phyloP scores from a whole-genome alignment of 2,113 vertebrate species.

The Myotis lucifugus region DNA sequence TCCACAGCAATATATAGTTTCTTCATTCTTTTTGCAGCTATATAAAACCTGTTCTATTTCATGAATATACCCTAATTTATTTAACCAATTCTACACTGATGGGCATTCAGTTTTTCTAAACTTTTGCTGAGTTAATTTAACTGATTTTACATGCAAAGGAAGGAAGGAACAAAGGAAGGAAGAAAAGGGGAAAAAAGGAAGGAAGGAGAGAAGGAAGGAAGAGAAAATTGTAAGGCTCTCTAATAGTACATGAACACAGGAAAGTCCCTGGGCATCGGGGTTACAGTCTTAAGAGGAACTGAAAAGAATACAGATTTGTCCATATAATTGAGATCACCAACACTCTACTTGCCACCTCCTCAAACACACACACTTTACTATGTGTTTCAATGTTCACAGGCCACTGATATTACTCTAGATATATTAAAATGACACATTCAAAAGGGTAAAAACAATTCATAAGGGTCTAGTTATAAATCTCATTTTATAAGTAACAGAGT shows the following conservation, averaged over 20 bases:
- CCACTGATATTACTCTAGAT: not conserved
- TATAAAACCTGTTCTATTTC: not conserved
- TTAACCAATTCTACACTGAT: conserved; percentile 5
- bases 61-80: not conserved
- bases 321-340: not conserved
- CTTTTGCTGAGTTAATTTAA: conserved; percentile 30
- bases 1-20: not conserved
- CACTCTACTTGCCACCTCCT: not conserved
- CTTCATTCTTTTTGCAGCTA: not conserved
- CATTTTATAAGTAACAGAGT: not conserved
- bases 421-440: conserved; percentile 28
- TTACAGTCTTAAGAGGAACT: not conserved
- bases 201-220: not conserved
- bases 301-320: not conserved
- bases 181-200: not conserved
- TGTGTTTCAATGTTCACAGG: not conserved
- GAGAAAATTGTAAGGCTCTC: not conserved
- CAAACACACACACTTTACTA: not conserved
- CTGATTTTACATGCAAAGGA: not conserved
- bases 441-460: not conserved
- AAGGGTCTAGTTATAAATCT: not conserved
- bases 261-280: not conserved
- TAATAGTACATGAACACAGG: not conserved
- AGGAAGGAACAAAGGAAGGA: not conserved
- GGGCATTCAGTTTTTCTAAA: conserved; percentile 11